phyloP scores from a whole-genome alignment of 2,888 invertebrate genomes.

The Prenolepis imparis region DNA sequence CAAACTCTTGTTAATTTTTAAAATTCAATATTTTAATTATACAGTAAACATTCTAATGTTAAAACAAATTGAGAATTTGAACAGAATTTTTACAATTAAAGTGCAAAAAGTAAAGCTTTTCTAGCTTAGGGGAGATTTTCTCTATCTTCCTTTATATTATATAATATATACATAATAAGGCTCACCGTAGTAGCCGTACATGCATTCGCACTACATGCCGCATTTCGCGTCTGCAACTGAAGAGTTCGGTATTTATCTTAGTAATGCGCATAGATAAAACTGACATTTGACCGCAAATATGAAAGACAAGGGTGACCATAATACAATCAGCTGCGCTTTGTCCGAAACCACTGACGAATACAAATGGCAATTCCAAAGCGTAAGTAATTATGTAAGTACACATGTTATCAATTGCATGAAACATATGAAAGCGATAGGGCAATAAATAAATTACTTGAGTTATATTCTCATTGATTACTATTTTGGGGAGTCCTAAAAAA shows the following conservation, averaged over 20 bases:
- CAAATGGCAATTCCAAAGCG: constrained; percentile 76
- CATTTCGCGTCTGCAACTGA: constrained; percentile 68
- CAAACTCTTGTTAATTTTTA: neutral
- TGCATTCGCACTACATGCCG: constrained; percentile 71
- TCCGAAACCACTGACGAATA: constrained; percentile 76
- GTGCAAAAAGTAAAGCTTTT: too few relatives aligned
- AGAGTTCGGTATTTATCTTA: constrained; percentile 64
- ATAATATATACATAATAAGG: neutral
- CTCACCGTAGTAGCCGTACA: constrained; percentile 74
- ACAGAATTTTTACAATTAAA: too few relatives aligned
- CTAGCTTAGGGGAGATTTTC: too few relatives aligned
- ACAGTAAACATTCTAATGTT: neutral
- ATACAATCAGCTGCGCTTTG: constrained; percentile 78
- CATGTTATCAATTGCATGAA: constrained; percentile 76
- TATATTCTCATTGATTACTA: constrained; percentile 44
- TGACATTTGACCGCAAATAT: constrained; percentile 79
- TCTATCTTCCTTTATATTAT: too few relatives aligned
- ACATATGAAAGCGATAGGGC: constrained; percentile 80
- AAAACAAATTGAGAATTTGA: too few relatives aligned
- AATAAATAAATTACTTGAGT: constrained; percentile 64
- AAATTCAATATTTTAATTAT: neutral
- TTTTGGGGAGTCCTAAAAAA: constrained; percentile 35
- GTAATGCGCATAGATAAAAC: constrained; percentile 75
- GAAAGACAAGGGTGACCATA: constrained; percentile 78
- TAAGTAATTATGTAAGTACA: constrained; percentile 77